Percentiles rank a stretch among this genome's conserved stretches.
phyloP scores from a whole-genome alignment of 2,113 vertebrate genomes.

The Tichodroma muraria region DNA sequence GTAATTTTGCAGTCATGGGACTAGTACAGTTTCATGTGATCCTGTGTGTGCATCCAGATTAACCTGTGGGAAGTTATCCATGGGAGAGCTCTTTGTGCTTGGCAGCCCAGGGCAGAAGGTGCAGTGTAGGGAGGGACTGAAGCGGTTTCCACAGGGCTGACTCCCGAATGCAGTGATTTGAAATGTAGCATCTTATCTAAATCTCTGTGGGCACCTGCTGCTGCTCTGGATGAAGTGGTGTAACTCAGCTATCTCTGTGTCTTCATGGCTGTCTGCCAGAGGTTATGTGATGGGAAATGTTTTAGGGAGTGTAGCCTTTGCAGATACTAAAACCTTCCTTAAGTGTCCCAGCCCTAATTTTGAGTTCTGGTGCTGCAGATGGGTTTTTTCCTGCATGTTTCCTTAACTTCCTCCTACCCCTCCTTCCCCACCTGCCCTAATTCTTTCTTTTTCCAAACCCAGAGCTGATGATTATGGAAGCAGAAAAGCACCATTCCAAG shows the following conservation, averaged over 20 bases:
- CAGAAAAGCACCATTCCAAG: neutral
- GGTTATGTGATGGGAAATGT: neutral
- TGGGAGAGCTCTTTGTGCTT: neutral
- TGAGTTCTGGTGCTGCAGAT: neutral
- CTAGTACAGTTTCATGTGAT: neutral
- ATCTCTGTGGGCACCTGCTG: constrained; percentile 1
- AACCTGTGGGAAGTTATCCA: constrained; percentile 14
- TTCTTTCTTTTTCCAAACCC: neutral
- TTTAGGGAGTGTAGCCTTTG: neutral
- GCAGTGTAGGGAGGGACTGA: constrained; percentile 23
- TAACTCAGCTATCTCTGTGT: neutral
- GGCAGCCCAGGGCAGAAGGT: constrained; percentile 31
- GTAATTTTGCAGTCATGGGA: neutral
- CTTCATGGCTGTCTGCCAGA: neutral
- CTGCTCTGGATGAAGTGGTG: neutral
- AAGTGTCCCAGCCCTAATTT: neutral
- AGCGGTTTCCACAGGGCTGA: neutral
- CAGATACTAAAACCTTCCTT: neutral
- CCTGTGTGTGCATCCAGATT: neutral
- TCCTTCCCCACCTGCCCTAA: neutral
- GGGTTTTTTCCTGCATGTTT: neutral
- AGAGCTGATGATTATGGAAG: neutral
- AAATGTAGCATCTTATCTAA: constrained; percentile 19
- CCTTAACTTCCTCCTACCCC: neutral
- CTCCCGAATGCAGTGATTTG: neutral